Base-by-base conservation (phyloP, 2,888 invertebrate species). In the Drosophila anomelani region DNA sequence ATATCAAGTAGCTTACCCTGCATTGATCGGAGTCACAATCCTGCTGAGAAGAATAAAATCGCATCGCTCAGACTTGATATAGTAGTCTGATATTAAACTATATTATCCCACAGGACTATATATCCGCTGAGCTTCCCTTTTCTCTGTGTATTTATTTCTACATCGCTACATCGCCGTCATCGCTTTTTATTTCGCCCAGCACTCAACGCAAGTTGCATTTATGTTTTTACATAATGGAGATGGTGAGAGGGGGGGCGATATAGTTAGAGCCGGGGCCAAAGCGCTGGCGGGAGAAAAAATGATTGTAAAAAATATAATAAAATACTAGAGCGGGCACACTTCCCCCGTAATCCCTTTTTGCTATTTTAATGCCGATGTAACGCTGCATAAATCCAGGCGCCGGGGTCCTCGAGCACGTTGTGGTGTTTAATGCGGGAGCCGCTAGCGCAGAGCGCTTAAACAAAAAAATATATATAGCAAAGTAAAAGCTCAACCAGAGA, bases 361-460 rank as follows among this genome's bases (percentile, higher is more conserved):
- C 70, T 71, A 75, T 84, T 83, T 86, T 81, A 88, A 86, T 88
- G 85, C 70, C 77, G 75, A 78, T 81, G 78, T 78, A 75, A 81
- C 79, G 79, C 77, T 62, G 79, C 76, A 79, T 81, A 85, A 85
- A 88, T 85, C 85, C 86, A 71, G 67, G 74, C 78, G 78, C 70
- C 64, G 59, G 38, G 79, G 60, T 55, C 41, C 75, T 68, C 67
- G 73, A 81, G 81, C 88, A 85, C 86, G 88, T 85, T 86, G 79
- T 69, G 78, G 77, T 77, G 77, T 77, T 87, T 79, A 85, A 84
- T 76, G 73, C 64, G 75, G 63, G 77, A 66, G 70, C 83, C 73
- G 43, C 41, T 34, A 56, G 51, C 41, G 58, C 20, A n/a, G 38
- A 23, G 58, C 75, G 69, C 75, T 51, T 34, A 51, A 51, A 51